Evolutionary conservation across 2,888 invertebrate species (phyloP), one percentile per base, ranked within the genome.

Genomic region (Harpalus rufipes): DNA sequence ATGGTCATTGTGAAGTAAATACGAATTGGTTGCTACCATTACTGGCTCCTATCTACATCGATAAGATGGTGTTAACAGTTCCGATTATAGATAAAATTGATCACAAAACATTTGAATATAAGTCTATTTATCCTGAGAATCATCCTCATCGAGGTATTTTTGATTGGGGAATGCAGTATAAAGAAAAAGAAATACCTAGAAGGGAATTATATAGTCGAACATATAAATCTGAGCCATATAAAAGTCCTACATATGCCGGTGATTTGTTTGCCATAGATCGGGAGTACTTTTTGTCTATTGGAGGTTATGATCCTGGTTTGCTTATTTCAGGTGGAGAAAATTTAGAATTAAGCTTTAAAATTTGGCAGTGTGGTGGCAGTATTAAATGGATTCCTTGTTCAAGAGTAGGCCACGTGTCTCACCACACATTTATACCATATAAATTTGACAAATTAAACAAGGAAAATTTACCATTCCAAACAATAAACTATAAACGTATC

Each of bases 151-250:
- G 99, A 86, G 99, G 99, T 5, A 99, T 99, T 86, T 99, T 99
- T 91, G 99, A 99, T 92, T 99, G 99, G 99, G 99, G 99, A 7
- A 98, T 99, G 96, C 92, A 99, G 56, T 99, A 99, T 91, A 99
- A 99, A 91, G 99, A 99, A 91, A 98, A 97, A 88, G 97, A 97
- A 90, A 95, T 99, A 0, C 98, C 99, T 0, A 93, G 95, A 25
- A 93, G 94, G 85, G 98, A 99, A 91, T 92, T 95, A 1, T 93
- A 93, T 44, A 93, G 92, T 3, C 93, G 98, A 87, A 92, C 94
- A 86, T 94, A 99, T 90, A 95, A 96, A 89, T 90, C 97, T 80
- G 98, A 98, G 90, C 99, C 99, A 0, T 99, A 99, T 91, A 96
- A 95, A 88, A 97, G 98, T 88, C 99, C 99, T 0, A 99, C 99